Conservation (phyloP, 2,888 invertebrate genomes). For the Galeopsomyia nigrocyanea region DNA sequence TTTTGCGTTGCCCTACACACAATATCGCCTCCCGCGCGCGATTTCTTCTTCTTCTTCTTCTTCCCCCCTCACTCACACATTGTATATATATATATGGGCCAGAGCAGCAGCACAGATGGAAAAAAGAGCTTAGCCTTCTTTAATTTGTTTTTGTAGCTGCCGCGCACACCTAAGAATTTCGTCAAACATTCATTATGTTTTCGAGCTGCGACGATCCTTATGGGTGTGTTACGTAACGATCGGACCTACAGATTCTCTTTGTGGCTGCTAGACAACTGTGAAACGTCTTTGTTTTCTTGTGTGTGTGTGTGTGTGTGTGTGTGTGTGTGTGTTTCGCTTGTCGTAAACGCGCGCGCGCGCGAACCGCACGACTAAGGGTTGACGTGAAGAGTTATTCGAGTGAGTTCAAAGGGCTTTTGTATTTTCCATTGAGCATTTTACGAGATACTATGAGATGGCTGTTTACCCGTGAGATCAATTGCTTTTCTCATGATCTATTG, state of each 20-base stretch:
- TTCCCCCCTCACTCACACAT: not conserved
- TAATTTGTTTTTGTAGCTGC: slow-evolving; percentile 68
- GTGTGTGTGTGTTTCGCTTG: not conserved
- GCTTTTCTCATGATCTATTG: not conserved
- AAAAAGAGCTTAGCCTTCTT: slow-evolving; percentile 48
- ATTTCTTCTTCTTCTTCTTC: slow-evolving; percentile 18
- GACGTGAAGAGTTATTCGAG: slow-evolving; percentile 33
- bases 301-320: not conserved
- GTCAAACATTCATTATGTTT: slow-evolving; percentile 68
- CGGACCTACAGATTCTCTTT: slow-evolving; percentile 18
- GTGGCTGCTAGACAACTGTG: slow-evolving; percentile 4
- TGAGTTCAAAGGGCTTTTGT: slow-evolving; percentile 34
- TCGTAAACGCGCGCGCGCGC: not conserved
- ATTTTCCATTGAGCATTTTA: slow-evolving; percentile 15
- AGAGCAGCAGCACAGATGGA: no score
- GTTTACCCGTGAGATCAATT: slow-evolving; percentile 34
- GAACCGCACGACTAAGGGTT: slow-evolving; percentile 33
- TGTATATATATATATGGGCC: no score
- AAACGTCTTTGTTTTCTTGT: slow-evolving; percentile 13
- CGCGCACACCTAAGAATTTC: slow-evolving; percentile 52
- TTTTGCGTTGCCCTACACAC: slow-evolving; percentile 61
- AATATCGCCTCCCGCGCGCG: slow-evolving; percentile 54
- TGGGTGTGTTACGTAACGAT: slow-evolving; percentile 8
- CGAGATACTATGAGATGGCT: not conserved
- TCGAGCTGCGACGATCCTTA: slow-evolving; percentile 54